Evolutionary conservation across 2,113 vertebrate genomes (phyloP), one percentile per base, ranked within the genome.

Genomic region (Scomber colias): DNA sequence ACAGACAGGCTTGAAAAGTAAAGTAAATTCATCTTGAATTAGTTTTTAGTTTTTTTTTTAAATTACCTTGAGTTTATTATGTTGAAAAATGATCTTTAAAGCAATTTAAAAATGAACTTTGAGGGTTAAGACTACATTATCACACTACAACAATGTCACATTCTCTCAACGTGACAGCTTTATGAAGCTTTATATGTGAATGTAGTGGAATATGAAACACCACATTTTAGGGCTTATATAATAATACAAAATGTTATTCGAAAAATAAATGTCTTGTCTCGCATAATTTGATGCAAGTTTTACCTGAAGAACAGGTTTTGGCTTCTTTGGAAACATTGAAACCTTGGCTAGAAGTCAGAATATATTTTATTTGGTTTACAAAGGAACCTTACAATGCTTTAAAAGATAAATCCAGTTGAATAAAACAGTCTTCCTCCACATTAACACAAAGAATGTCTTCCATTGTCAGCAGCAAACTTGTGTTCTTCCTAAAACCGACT

Each of bases 401-500:
- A 31, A 27, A 67, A 44, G 13, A 11, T 35, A 3, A 35, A 48
- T n/a, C 7, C 15, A 46, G 11, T n/a, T 9, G 11, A 57, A 49
- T 59, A 12, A 31, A 31, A 24, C 13, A 0, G 12, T 17, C 19
- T 45, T 21, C 48, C 2, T 11, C 15, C 60, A 35, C 12, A 11
- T 21, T 30, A 35, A 45, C 6, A 3, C 4, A 5, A 82, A 59
- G 50, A 72, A 77, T 60, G 60, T 71, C 27, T 45, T 13, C 46
- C 53, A 44, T 55, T 71, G 63, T 88, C 46, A 40, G 14, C 56
- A 40, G 79, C 21, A 16, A 24, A 57, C n/a, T 19, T 5, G 13
- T 63, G 66, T 56, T 66, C 17, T 61, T 70, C 62, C 35, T 15
- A 8, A 55, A 64, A 79, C n/a, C 63, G 79, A 31, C 64, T 63